Evolutionary conservation across 2,797 vertebrate genomes (phyloP).

Genomic region (Gallinago solitaria): DNA sequence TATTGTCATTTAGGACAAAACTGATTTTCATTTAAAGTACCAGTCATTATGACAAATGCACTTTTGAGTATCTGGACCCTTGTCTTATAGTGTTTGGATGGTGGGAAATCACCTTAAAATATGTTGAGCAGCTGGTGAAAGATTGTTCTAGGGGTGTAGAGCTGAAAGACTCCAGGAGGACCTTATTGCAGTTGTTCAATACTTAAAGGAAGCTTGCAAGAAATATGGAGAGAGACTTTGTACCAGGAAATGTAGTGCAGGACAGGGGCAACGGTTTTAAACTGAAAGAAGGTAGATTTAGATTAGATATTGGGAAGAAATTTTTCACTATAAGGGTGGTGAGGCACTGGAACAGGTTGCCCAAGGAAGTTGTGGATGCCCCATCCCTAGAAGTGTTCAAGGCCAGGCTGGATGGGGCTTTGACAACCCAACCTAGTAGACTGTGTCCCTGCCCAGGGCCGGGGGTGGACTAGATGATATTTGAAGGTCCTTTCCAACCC

Average conservation of each 20-base stretch:
- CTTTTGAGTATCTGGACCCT: not conserved
- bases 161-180: not conserved
- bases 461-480: not conserved
- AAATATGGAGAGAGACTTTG: not conserved
- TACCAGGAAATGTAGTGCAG: not conserved
- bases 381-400: not conserved
- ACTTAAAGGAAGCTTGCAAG: not conserved
- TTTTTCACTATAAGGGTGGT: not conserved
- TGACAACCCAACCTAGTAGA: not conserved
- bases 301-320: not conserved
- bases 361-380: not conserved
- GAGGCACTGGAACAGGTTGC: not conserved
- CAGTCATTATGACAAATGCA: not conserved
- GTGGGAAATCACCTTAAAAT: not conserved
- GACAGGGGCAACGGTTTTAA: not conserved
- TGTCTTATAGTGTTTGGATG: not conserved
- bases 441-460: not conserved
- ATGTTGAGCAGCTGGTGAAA: not conserved
- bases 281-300: not conserved
- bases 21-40: not conserved
- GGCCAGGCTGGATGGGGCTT: not conserved
- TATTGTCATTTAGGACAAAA: not conserved
- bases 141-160: not conserved
- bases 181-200: fast-evolving
- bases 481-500: not conserved